phyloP scores from a whole-genome alignment of 2,113 vertebrate genomes.

The Corapipo altera region DNA sequence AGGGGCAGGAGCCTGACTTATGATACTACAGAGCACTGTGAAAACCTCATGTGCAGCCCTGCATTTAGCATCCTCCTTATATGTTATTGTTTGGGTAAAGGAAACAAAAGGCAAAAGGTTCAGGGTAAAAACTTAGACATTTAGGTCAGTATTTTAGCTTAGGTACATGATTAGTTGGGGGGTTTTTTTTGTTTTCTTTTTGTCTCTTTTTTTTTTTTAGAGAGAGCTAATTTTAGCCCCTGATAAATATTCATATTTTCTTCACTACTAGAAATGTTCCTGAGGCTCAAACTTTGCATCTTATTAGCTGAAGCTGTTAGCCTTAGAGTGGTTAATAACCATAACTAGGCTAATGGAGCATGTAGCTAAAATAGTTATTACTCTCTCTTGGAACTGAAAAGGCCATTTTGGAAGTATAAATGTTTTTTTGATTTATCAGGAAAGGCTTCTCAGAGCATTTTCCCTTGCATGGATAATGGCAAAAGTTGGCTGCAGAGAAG shows the following conservation, averaged over 20 bases:
- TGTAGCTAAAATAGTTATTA: slow-evolving; percentile 13
- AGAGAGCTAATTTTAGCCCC: neutral
- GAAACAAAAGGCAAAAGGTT: neutral
- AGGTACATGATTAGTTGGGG: neutral
- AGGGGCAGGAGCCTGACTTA: fast-evolving
- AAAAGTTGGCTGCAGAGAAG: neutral
- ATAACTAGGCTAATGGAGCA: slow-evolving; percentile 18
- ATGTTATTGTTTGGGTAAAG: neutral
- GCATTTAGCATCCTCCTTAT: neutral
- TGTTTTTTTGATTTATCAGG: neutral
- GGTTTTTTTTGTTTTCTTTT: neutral
- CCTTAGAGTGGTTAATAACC: neutral
- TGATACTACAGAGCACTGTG: neutral
- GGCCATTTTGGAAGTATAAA: neutral
- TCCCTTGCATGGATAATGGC: neutral
- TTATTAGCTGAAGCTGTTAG: slow-evolving; percentile 26
- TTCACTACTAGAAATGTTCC: neutral
- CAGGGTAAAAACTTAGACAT: neutral
- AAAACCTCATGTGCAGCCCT: neutral
- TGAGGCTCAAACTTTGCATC: neutral
- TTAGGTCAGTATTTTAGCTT: neutral
- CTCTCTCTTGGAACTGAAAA: neutral
- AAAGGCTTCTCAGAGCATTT: neutral
- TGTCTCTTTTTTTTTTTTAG: neutral
- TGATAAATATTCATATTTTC: slow-evolving; percentile 14